Evolutionary conservation across 2,113 vertebrate genomes (phyloP).

Genomic region (Nothoprocta pentlandii): DNA sequence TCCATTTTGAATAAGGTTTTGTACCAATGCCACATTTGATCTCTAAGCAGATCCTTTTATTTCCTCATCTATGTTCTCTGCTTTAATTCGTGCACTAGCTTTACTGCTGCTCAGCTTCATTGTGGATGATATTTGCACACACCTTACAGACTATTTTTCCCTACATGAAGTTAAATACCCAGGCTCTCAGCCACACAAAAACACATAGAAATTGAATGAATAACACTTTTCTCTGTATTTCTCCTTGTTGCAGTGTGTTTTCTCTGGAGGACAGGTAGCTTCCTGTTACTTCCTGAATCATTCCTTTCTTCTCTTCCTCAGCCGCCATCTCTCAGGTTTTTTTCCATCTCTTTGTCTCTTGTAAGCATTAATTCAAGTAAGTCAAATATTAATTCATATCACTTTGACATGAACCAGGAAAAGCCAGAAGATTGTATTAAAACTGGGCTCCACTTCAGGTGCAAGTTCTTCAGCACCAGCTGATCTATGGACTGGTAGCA

Average conservation of each 20-base stretch:
- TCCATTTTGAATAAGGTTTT: slow-evolving; percentile 81
- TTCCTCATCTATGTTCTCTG: slow-evolving; percentile 69
- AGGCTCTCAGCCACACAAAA: slow-evolving; percentile 38
- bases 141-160: slow-evolving; percentile 50
- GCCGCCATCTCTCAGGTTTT: not conserved
- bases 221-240: slow-evolving; percentile 15
- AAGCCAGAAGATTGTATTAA: slow-evolving; percentile 10
- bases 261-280: not conserved
- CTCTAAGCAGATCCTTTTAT: slow-evolving; percentile 75
- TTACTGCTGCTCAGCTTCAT: slow-evolving; percentile 50
- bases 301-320: not conserved
- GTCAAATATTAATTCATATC: slow-evolving; percentile 38
- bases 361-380: slow-evolving; percentile 33
- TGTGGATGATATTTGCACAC: slow-evolving; percentile 22
- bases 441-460: not conserved
- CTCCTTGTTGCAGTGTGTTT: not conserved
- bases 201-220: slow-evolving; percentile 14
- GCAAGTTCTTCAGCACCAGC: not conserved
- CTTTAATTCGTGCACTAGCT: slow-evolving; percentile 72
- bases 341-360: not conserved
- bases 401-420: slow-evolving; percentile 38
- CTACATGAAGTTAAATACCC: slow-evolving; percentile 43
- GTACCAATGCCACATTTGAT: slow-evolving; percentile 79
- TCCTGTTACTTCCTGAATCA: not conserved
- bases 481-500: not conserved